Percentiles rank a stretch among this genome's conserved stretches.
phyloP scores from a whole-genome alignment of 2,113 vertebrate genomes.

The Ctenodactylus gundi region DNA sequence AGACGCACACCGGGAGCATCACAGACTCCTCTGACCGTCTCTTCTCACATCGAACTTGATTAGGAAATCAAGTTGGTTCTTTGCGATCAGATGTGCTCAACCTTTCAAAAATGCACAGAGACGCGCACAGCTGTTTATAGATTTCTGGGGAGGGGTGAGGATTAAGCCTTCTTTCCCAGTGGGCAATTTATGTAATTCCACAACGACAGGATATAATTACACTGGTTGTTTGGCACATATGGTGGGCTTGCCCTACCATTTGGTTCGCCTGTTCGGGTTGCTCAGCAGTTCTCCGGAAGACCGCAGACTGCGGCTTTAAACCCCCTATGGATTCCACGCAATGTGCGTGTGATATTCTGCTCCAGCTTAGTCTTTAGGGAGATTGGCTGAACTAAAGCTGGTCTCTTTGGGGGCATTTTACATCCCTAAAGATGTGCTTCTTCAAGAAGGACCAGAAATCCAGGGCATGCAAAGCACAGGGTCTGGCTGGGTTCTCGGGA shows the following conservation, averaged over 20 bases:
- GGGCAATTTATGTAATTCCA: not conserved
- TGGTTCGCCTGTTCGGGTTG: not conserved
- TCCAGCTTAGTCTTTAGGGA: not conserved
- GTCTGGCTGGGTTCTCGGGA: accelerated
- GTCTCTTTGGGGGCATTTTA: not conserved
- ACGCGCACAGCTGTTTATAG: not conserved
- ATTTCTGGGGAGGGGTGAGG: constrained; percentile 24
- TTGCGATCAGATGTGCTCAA: not conserved
- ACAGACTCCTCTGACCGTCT: constrained; percentile 31
- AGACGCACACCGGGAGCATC: constrained; percentile 27
- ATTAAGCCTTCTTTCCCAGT: not conserved
- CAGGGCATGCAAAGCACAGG: not conserved
- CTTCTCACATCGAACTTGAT: not conserved
- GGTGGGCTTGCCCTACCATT: not conserved
- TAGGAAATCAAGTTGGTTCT: constrained; percentile 31
- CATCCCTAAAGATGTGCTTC: not conserved
- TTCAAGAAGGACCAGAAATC: accelerated
- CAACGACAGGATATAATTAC: not conserved
- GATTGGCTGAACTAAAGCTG: not conserved
- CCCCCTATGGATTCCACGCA: accelerated
- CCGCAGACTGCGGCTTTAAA: not conserved
- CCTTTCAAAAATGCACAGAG: not conserved
- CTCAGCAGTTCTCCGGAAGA: not conserved
- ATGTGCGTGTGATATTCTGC: accelerated
- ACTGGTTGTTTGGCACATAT: not conserved